A percentile compares a stretch with the other conserved stretches of the same genome.
phyloP scores from a whole-genome alignment of 2,888 invertebrate genomes.

The Acanthosepion lycidas region DNA sequence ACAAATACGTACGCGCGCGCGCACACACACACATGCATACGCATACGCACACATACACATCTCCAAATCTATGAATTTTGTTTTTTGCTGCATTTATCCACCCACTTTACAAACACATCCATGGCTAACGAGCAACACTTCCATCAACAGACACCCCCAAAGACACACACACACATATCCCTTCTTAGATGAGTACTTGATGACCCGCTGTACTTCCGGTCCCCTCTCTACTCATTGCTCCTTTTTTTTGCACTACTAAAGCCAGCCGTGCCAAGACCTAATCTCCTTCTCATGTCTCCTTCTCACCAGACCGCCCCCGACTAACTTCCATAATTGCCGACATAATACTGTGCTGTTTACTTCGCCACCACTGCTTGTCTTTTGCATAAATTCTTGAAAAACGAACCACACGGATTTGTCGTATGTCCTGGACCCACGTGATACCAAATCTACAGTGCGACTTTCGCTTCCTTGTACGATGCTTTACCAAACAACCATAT shows the following conservation, averaged over 20 bases:
- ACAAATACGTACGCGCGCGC: no score
- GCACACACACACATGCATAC: no score
- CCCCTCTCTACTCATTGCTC: not conserved
- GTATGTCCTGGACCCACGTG: not conserved
- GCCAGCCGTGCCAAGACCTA: not conserved
- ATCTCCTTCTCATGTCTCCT: not conserved
- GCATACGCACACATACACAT: not conserved
- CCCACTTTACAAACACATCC: not conserved
- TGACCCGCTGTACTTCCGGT: conserved; percentile 8
- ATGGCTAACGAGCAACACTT: not conserved
- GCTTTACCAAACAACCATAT: no score
- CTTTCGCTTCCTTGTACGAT: not conserved
- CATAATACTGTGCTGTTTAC: not conserved
- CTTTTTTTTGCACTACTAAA: not conserved
- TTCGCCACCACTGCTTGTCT: not conserved
- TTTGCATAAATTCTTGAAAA: not conserved
- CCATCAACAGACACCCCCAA: not conserved
- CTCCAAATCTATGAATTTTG: not conserved
- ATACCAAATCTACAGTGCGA: not conserved
- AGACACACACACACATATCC: not conserved
- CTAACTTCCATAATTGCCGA: not conserved
- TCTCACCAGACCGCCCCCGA: not conserved
- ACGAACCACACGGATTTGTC: not conserved
- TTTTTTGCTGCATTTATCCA: not conserved
- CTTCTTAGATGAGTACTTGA: not conserved